phyloP scores from a whole-genome alignment of 1,140 invertebrate genomes.

The Drosophila asahinai region DNA sequence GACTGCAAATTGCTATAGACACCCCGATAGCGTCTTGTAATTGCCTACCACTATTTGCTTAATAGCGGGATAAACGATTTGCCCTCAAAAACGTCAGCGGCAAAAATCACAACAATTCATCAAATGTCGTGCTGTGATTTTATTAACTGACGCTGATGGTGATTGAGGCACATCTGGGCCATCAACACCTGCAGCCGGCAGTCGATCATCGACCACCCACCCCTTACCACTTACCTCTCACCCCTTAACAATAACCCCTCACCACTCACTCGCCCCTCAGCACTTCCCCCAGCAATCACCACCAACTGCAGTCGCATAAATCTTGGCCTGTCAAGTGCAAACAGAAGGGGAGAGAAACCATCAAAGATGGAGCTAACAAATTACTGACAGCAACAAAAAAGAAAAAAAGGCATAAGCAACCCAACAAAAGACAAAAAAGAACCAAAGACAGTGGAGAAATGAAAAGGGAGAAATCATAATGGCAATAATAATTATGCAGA shows the following conservation, averaged over 20 bases:
- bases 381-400: conserved; percentile 37
- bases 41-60: conserved; percentile 36
- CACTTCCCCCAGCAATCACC: conserved; percentile 36
- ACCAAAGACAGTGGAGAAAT: conserved; percentile 2
- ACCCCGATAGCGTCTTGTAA: background rate
- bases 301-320: conserved; percentile 67
- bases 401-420: background rate
- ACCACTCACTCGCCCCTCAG: background rate
- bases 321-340: conserved; percentile 67
- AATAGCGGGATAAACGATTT: conserved; percentile 68
- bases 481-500: conserved; percentile 71
- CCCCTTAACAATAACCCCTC: background rate
- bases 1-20: background rate
- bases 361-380: conserved; percentile 61
- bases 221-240: background rate
- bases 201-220: conserved; percentile 32
- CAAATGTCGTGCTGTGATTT: conserved; percentile 75
- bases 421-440: conserved; percentile 12
- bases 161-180: conserved; percentile 78
- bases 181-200: conserved; percentile 70
- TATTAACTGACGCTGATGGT: conserved; percentile 81
- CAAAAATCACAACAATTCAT: conserved; percentile 74
- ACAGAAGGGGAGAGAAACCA: conserved; percentile 18
- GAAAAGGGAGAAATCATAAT: conserved; percentile 34
- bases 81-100: conserved; percentile 56